Evolutionary conservation across 2,113 vertebrate species (phyloP).

Genomic region (Pseudorhombus dupliciocellatus): DNA sequence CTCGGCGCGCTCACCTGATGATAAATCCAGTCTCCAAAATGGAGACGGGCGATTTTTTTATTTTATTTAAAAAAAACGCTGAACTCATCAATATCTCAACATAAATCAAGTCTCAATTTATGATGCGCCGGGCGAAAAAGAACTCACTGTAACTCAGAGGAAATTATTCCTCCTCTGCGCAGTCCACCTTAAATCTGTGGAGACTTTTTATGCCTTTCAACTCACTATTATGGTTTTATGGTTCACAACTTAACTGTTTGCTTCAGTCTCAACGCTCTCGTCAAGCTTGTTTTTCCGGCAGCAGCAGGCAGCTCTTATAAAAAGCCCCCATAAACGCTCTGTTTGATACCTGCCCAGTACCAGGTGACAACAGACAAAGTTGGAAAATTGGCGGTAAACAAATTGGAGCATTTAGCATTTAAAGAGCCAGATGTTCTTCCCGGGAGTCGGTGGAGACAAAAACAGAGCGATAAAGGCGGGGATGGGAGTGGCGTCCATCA

Average conservation of each 20-base stretch:
- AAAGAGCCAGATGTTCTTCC: slow-evolving; percentile 7
- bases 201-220: neutral
- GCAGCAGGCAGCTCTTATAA: slow-evolving; percentile 3
- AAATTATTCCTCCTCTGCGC: neutral
- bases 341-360: neutral
- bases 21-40: neutral
- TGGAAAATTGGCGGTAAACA: neutral
- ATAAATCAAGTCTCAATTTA: neutral
- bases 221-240: neutral
- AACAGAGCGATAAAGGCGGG: neutral
- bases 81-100: neutral
- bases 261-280: neutral
- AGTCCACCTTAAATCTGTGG: neutral
- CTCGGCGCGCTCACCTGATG: neutral
- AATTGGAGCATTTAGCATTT: neutral
- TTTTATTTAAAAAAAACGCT: too few species aligned
- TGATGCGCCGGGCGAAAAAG: neutral
- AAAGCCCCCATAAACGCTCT: slow-evolving; percentile 9
- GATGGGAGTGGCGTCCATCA: neutral
- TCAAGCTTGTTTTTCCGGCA: neutral
- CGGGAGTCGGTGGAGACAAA: neutral
- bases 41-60: neutral
- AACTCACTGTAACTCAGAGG: neutral
- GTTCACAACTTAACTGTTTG: neutral
- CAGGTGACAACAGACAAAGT: slow-evolving; percentile 5